Evolutionary conservation across 2,797 vertebrate species (phyloP).

Genomic region (Rhinella marina): DNA sequence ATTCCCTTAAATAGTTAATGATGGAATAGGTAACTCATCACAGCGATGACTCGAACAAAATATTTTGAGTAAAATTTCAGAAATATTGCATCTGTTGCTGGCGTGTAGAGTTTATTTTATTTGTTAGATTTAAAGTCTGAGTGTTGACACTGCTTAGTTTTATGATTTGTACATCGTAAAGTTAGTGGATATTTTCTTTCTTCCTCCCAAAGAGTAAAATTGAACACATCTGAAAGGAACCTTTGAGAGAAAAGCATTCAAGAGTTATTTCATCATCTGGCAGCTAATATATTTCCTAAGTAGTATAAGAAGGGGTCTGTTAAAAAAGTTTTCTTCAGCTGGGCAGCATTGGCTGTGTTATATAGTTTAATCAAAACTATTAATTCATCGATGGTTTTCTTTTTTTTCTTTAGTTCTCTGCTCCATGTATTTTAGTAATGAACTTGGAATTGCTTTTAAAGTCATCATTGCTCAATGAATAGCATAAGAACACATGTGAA

Average conservation of each 20-base stretch:
- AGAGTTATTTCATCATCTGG: conserved; percentile 46
- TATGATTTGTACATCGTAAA: conserved; percentile 59
- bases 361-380: conserved; percentile 43
- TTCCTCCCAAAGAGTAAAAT: conserved; percentile 39
- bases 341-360: neutral
- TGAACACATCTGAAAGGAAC: conserved; percentile 56
- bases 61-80: too few relatives aligned
- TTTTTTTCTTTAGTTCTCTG: neutral
- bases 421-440: neutral
- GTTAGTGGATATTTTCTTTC: conserved; percentile 55
- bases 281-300: conserved; percentile 57
- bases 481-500: conserved; percentile 24
- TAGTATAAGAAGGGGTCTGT: conserved; percentile 40
- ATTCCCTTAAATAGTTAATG: neutral
- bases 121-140: conserved; percentile 39
- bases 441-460: neutral
- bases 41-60: too few relatives aligned
- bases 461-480: conserved; percentile 12
- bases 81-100: conserved; percentile 9
- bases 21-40: neutral
- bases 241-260: conserved; percentile 54
- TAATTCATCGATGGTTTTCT: conserved; percentile 22
- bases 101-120: conserved; percentile 22
- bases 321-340: conserved; percentile 28
- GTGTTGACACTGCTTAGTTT: conserved; percentile 52